A percentile compares a stretch with the other conserved stretches of the same genome.
These are phyloP conservation scores for Tychaedon coryphoeus DNA, from an alignment of 2,113 vertebrate species.

Conservation along the genomic window DNA sequence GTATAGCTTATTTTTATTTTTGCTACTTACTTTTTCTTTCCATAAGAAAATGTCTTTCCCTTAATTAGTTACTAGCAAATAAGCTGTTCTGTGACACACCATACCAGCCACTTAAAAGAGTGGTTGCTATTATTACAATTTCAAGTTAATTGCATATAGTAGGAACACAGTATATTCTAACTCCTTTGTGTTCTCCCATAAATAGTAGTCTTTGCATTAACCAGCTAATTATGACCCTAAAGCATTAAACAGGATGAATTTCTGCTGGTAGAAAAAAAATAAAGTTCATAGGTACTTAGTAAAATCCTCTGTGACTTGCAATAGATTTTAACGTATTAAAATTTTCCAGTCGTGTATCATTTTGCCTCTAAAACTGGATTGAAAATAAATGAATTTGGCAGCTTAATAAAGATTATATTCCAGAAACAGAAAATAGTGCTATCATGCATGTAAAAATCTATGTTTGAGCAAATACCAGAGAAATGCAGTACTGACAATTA, in stretches of 20 bases:
- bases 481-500: not conserved
- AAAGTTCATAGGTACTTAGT: not conserved
- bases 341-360: not conserved
- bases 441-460: not conserved
- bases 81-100: not conserved
- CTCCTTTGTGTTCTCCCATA: not conserved
- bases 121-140: not conserved
- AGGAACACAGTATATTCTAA: not conserved
- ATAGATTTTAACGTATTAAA: not conserved
- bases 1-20: not conserved
- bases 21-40: not conserved
- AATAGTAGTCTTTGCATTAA: not conserved
- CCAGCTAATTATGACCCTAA: not conserved
- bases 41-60: not conserved
- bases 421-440: not conserved
- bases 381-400: not conserved
- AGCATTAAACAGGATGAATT: not conserved
- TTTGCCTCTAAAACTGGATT: not conserved
- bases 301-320: not conserved
- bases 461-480: not conserved
- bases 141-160: not conserved
- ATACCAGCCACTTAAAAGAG: not conserved
- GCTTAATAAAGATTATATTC: not conserved
- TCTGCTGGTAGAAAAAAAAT: not conserved
- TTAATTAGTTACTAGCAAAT: not conserved